phyloP scores from a whole-genome alignment of 2,113 vertebrate genomes.

The Paratilapia polleni region DNA sequence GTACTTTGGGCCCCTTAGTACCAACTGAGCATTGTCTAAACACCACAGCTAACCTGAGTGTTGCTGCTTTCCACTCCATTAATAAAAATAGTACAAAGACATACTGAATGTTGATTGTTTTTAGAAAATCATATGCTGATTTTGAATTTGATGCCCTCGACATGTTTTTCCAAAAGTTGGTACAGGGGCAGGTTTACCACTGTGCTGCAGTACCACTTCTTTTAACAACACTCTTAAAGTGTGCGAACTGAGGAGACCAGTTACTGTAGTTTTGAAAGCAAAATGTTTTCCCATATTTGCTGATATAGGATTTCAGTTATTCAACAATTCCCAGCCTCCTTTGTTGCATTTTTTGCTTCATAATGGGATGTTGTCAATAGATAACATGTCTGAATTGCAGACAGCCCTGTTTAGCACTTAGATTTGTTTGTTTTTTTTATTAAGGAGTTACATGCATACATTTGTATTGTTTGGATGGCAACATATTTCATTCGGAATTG shows the following conservation, averaged over 20 bases:
- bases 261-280: background rate
- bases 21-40: background rate
- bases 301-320: no score
- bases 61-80: background rate
- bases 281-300: background rate
- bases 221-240: background rate
- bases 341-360: no score
- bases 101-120: background rate
- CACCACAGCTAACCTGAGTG: background rate
- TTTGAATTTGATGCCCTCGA: background rate
- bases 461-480: no score
- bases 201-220: background rate
- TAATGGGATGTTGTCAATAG: no score
- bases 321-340: no score
- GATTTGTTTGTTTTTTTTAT: background rate
- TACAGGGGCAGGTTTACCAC: background rate
- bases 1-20: no score
- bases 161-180: background rate
- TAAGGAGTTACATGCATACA: background rate
- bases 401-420: no score
- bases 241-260: no score
- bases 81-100: background rate
- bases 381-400: no score
- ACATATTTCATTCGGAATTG: no score
- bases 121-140: rapidly evolving